Evolutionary conservation across 2,797 vertebrate species (phyloP), one percentile per base, ranked within the genome.

Genomic region (Rhabdomys pumilio): DNA sequence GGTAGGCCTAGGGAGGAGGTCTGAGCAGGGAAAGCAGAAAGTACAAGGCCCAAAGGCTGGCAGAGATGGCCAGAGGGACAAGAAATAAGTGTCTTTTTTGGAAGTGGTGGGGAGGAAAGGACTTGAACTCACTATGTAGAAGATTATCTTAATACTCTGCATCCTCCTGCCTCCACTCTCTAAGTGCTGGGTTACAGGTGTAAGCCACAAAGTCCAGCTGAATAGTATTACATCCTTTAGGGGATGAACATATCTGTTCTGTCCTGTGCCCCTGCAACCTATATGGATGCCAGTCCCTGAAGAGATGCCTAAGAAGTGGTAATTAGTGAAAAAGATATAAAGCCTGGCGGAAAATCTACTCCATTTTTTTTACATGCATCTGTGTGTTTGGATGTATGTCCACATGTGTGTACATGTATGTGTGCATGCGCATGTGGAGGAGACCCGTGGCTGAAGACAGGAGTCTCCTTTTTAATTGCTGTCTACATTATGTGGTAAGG

Each of bases 21-120:
- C 29, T 14, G 26, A 59, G 59, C 44, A 17, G 34, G 34, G 12
- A 20, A 8, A 73, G 29, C 9, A 77, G 26, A 14, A 65, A 53
- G 47, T 44, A 47, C 61, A n/a, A 79, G 59, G 55, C 15, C 31
- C 29, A 0, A 3, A 77, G n/a, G 34, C 67, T 76, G 65, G 73
- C 82, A n/a, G 3, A 67, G 89, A 7, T 61, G 6, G 41, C 41
- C 19, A 44, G 29, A 81, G 73, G 59, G 24, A n/a, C 29, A 19
- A 0, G 8, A 69, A n/a, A 26, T 0, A 12, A 41, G 6, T 34
- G 8, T 15, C 17, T 15, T 0, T 0, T 59, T 47, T 12, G 11
- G 59, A 19, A 83, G 24, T 4, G 1, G 15, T 47, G 38, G 34
- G 22, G 79, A 59, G n/a, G 22, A 82, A 59, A 81, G 80, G 13